phyloP scores from a whole-genome alignment of 2,113 vertebrate genomes.

The Trinectes maculatus region DNA sequence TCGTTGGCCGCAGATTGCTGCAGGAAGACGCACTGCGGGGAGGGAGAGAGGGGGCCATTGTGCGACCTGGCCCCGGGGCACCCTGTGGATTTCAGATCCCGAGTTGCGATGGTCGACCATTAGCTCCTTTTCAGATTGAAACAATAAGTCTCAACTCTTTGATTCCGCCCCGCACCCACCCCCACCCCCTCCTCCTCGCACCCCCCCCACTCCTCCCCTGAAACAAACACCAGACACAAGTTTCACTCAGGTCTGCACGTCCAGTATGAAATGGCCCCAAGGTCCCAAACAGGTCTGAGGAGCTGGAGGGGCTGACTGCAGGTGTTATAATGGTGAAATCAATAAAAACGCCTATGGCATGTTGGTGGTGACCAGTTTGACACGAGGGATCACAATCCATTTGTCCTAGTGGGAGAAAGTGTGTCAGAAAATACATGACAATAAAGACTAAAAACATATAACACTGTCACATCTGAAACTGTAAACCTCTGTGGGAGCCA shows the following conservation, averaged over 20 bases:
- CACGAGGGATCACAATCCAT: background rate
- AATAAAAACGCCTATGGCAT: background rate
- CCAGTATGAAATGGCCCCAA: slow-evolving; percentile 18
- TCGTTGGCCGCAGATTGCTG: slow-evolving; percentile 77
- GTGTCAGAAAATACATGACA: no score
- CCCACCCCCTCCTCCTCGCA: slow-evolving; percentile 20
- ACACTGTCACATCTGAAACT: no score
- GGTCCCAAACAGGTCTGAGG: slow-evolving; percentile 42
- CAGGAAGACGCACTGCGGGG: slow-evolving; percentile 85
- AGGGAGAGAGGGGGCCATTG: slow-evolving; percentile 74
- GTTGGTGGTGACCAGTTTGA: background rate
- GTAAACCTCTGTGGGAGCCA: no score
- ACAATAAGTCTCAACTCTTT: slow-evolving; percentile 85
- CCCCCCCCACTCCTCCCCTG: slow-evolving; percentile 39
- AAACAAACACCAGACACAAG: slow-evolving; percentile 68
- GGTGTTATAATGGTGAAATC: no score
- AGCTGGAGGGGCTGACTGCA: slow-evolving; percentile 29
- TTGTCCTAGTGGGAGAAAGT: background rate
- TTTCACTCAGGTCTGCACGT: slow-evolving; percentile 65
- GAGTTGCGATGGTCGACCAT: slow-evolving; percentile 86
- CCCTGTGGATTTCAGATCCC: slow-evolving; percentile 81
- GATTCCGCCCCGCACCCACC: slow-evolving; percentile 75
- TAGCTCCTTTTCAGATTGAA: slow-evolving; percentile 83
- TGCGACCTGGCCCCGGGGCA: slow-evolving; percentile 75
- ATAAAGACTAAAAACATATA: no score